A percentile compares a stretch with the other conserved stretches of the same genome.
These are phyloP conservation scores for Phytoseiulus persimilis DNA, from an alignment of 2,888 invertebrate species.

Conservation along the genomic window DNA sequence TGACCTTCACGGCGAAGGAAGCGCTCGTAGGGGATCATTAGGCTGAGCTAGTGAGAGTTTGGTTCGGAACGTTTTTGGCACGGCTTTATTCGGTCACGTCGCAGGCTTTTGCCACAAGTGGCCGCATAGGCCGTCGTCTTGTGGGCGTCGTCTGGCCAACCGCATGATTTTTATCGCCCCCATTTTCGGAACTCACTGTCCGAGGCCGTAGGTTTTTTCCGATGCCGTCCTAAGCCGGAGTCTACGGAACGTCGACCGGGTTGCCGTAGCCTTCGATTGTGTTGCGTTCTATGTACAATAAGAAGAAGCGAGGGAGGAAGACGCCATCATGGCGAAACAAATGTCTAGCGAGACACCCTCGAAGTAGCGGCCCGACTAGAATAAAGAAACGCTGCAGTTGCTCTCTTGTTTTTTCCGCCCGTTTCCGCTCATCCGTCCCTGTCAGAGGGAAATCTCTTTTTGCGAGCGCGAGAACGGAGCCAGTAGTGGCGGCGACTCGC, in stretches of 20 bases:
- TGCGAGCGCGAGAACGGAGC: neutral
- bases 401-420: neutral
- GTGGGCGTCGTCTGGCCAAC: neutral
- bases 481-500: neutral
- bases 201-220: neutral
- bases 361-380: neutral
- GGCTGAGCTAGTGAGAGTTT: neutral
- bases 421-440: neutral
- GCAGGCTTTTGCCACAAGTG: neutral
- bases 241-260: neutral
- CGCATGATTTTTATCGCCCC: neutral
- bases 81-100: neutral
- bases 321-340: neutral
- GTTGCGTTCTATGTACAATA: neutral
- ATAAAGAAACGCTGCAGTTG: neutral
- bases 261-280: neutral
- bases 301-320: neutral
- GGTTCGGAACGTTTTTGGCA: neutral
- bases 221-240: neutral
- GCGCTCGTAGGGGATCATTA: neutral
- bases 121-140: neutral
- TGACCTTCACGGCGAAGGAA: neutral
- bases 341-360: neutral
- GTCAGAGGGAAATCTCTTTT: neutral
- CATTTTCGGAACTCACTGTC: neutral